phyloP scores from a whole-genome alignment of 2,113 vertebrate species.

The Saguinus midas region DNA sequence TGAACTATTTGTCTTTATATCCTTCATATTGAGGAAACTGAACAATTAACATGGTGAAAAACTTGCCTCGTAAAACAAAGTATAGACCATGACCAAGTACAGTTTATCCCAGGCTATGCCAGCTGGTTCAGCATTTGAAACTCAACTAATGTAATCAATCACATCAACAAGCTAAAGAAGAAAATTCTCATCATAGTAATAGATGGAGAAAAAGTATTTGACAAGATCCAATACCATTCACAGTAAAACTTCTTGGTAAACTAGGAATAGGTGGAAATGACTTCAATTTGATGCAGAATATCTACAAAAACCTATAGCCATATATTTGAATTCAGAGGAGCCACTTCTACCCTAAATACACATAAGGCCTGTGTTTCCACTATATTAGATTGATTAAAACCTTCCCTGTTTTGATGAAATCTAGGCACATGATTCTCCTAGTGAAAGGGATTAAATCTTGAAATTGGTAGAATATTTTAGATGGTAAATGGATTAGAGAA shows the following conservation, averaged over 20 bases:
- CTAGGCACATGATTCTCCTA: background rate
- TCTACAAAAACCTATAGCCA: background rate
- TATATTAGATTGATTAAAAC: background rate
- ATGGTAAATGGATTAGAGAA: background rate
- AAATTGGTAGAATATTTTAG: background rate
- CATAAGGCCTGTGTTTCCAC: background rate
- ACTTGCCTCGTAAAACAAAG: background rate
- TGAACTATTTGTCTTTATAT: background rate
- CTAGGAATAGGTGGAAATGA: background rate
- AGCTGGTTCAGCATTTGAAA: background rate
- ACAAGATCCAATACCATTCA: background rate
- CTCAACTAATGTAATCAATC: background rate
- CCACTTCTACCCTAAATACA: background rate
- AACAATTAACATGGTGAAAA: background rate
- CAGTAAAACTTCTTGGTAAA: background rate
- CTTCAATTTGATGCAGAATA: background rate
- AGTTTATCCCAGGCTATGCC: background rate
- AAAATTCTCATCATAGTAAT: background rate
- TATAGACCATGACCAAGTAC: background rate
- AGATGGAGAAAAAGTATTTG: background rate
- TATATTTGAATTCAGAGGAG: conserved; percentile 5
- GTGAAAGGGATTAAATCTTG: background rate
- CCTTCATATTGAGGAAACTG: background rate
- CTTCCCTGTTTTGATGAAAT: background rate
- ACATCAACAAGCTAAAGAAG: background rate